Evolutionary conservation across 2,113 vertebrate genomes (phyloP).

Genomic region (Parus major): DNA sequence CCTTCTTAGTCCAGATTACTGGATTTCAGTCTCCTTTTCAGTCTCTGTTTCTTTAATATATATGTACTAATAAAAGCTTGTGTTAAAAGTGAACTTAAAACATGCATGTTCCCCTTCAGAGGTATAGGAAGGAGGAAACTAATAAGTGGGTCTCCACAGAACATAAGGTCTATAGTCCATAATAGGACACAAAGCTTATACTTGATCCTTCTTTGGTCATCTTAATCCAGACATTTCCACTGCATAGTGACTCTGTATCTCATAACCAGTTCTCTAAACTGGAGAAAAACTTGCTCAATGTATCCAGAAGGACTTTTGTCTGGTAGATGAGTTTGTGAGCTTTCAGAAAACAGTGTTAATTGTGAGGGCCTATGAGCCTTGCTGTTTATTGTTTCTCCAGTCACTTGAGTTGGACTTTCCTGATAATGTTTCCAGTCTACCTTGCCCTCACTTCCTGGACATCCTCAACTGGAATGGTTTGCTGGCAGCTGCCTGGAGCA

Average conservation of each 20-base stretch:
- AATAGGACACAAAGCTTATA: neutral
- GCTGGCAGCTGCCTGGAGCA: neutral
- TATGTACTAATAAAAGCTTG: neutral
- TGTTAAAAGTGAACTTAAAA: neutral
- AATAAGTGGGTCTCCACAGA: neutral
- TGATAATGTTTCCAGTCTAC: neutral
- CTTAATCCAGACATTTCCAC: neutral
- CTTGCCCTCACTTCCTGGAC: neutral
- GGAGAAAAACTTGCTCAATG: neutral
- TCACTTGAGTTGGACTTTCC: neutral
- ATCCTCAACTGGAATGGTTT: neutral
- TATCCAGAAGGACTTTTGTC: neutral
- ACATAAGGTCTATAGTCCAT: neutral
- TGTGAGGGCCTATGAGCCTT: neutral
- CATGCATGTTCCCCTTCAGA: neutral
- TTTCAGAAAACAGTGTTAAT: neutral
- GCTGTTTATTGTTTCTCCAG: neutral
- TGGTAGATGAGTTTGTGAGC: neutral
- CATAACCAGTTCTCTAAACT: neutral
- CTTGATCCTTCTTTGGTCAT: fast-evolving
- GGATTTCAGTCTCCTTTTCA: neutral
- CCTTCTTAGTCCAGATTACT: neutral
- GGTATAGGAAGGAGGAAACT: neutral
- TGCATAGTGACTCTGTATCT: neutral
- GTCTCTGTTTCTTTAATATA: neutral